Evolutionary conservation across 1,140 invertebrate species (phyloP).

Genomic region (Drosophila ironensis): DNA sequence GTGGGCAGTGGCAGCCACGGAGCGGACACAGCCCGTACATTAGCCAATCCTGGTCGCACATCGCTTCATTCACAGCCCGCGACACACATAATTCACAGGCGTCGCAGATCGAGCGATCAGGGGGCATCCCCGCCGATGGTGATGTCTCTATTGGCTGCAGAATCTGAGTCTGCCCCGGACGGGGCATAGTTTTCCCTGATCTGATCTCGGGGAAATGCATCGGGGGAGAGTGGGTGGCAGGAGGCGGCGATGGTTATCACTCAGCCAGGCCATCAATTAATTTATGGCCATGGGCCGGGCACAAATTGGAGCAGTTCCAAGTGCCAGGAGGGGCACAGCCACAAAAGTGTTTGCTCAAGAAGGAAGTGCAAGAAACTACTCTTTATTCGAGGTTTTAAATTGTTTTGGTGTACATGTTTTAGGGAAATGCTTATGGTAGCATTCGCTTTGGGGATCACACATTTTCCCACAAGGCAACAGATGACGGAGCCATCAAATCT

Average conservation of each 20-base stretch:
- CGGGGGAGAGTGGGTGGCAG: neutral
- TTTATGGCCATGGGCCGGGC: slow-evolving; percentile 73
- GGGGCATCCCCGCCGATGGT: slow-evolving; percentile 48
- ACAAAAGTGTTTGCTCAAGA: too few species aligned
- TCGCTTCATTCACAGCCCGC: slow-evolving; percentile 73
- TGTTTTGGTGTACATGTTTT: too few species aligned
- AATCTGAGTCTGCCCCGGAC: slow-evolving; percentile 49
- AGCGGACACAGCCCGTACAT: slow-evolving; percentile 53
- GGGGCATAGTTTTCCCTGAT: slow-evolving; percentile 42
- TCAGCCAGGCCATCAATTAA: slow-evolving; percentile 61
- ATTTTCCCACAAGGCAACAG: slow-evolving; percentile 5
- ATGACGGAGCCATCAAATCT: slow-evolving; percentile 46
- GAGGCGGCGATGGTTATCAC: slow-evolving; percentile 52
- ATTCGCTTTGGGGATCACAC: too few species aligned
- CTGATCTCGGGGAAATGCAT: slow-evolving; percentile 6
- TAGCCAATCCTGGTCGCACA: slow-evolving; percentile 78
- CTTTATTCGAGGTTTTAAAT: too few species aligned
- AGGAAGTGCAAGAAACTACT: too few species aligned
- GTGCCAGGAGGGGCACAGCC: neutral
- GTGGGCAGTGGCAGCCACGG: slow-evolving; percentile 72
- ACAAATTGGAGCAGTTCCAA: slow-evolving; percentile 67
- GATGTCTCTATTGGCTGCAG: slow-evolving; percentile 75
- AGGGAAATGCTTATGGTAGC: too few species aligned
- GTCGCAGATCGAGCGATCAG: neutral
- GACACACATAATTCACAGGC: slow-evolving; percentile 73